Base-by-base conservation (phyloP, 2,888 invertebrate genomes). In the Eremobia ochroleuca region DNA sequence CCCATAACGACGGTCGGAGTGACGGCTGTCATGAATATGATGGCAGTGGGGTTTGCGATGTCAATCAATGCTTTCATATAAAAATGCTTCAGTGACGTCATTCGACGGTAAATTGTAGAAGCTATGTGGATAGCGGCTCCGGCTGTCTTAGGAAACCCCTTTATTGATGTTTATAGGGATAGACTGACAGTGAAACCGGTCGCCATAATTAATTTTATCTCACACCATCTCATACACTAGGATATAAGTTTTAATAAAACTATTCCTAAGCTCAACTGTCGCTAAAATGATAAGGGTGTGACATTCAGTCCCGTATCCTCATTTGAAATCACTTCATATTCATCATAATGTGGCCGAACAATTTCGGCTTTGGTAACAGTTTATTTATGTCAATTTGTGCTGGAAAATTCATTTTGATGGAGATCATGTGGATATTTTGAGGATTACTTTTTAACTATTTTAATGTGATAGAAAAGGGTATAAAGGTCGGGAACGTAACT, bases 271-370 rank as follows among this genome's bases (percentile, higher is more conserved):
- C 9, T 58, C n/a, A 28, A 55, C 69, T 73, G 81, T 87, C 77
- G 75, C n/a, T 67, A 55, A 61, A 74, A 79, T 87, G 87, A 87
- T 81, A 73, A 21, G 79, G 87, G 87, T 88, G 15, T 79, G 88
- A 87, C 88, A 67, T 76, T 64, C 15, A 58, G 49, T 34, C 40
- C 25, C 4, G 49, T 28, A 55, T 73, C 66, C 58, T 78, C 62
- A 58, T 61, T 65, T 66, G 59, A 61, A 86, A 70, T 77, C 70
- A 78, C 69, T 75, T 78, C 46, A 71, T 79, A 85, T 67, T 77
- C 65, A 37, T 59, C 43, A 73, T 76, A 66, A 80, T 65, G 46
- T 79, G 21, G n/a, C n/a, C 52, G 40, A 70, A 65, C 69, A 71
- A 58, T 40, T 73, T 79, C 70, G 52, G 15, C 31, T 52, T 62